Conservation (phyloP, 2,888 invertebrate species). For the Lithodes maja region DNA sequence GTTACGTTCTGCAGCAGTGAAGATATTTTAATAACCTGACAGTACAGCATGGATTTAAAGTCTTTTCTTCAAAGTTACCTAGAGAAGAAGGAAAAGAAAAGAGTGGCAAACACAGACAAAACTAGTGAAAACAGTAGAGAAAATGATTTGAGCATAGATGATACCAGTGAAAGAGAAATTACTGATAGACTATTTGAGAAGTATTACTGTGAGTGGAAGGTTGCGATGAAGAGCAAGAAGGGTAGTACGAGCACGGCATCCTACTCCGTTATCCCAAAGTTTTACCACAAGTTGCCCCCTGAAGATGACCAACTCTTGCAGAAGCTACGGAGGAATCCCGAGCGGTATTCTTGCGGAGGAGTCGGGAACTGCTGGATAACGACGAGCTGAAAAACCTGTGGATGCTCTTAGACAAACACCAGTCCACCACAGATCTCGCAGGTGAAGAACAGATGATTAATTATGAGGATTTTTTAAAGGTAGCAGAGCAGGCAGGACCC, state of each 20-base stretch:
- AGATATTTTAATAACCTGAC: too few species aligned
- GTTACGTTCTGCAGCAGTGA: too few species aligned
- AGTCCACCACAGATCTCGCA: conserved; percentile 82
- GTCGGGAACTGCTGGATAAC: conserved; percentile 88
- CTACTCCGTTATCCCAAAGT: conserved; percentile 56
- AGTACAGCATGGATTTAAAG: conserved; percentile 59
- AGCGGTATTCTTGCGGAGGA: conserved; percentile 88
- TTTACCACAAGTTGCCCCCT: conserved; percentile 66
- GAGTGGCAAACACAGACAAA: too few species aligned
- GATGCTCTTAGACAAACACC: conserved; percentile 87
- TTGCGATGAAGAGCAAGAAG: conserved; percentile 1
- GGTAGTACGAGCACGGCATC: not conserved
- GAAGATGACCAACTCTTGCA: conserved; percentile 68
- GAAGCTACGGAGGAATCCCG: conserved; percentile 85
- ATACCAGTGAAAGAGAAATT: conserved; percentile 29
- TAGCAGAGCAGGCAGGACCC: conserved; percentile 83
- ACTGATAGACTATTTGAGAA: conserved; percentile 66
- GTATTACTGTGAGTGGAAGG: conserved; percentile 70
- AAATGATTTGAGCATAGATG: not conserved
- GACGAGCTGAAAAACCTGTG: conserved; percentile 88
- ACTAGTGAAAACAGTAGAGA: not conserved
- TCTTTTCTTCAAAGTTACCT: conserved; percentile 53
- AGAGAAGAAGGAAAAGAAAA: conserved; percentile 42
- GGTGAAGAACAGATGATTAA: conserved; percentile 89
- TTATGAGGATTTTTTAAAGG: conserved; percentile 89